Conservation (phyloP, 2,797 vertebrate species). For the Pitangus sulphuratus region DNA sequence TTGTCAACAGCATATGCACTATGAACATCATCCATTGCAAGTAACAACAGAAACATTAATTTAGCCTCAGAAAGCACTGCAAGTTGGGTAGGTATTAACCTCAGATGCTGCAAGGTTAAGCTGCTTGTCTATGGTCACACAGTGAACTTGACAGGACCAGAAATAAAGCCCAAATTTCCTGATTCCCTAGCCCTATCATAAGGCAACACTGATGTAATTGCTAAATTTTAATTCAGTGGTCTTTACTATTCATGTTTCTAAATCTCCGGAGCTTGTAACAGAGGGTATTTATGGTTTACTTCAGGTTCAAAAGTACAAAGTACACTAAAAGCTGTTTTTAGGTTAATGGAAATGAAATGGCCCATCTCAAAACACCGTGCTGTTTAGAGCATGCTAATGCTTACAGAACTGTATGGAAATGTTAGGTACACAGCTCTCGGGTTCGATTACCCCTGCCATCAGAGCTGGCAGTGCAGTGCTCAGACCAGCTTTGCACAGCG, state of each 20-base stretch:
- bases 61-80: background rate
- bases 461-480: background rate
- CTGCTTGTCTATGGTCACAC: background rate
- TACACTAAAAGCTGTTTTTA: background rate
- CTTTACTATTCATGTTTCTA: background rate
- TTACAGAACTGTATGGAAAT: background rate
- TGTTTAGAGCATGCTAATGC: background rate
- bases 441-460: background rate
- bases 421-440: rapidly evolving
- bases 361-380: background rate
- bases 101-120: background rate
- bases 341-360: background rate
- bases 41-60: background rate
- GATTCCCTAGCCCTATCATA: background rate
- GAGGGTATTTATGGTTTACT: background rate
- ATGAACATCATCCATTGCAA: background rate
- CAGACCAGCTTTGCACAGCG: background rate
- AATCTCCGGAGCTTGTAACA: background rate
- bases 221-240: background rate
- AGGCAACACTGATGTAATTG: background rate
- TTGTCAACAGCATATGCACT: background rate
- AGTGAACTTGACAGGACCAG: background rate
- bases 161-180: background rate
- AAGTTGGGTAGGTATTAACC: background rate
- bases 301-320: background rate